Evolutionary conservation across 2,888 invertebrate genomes (phyloP).

Genomic region (Mesoligia furuncula): DNA sequence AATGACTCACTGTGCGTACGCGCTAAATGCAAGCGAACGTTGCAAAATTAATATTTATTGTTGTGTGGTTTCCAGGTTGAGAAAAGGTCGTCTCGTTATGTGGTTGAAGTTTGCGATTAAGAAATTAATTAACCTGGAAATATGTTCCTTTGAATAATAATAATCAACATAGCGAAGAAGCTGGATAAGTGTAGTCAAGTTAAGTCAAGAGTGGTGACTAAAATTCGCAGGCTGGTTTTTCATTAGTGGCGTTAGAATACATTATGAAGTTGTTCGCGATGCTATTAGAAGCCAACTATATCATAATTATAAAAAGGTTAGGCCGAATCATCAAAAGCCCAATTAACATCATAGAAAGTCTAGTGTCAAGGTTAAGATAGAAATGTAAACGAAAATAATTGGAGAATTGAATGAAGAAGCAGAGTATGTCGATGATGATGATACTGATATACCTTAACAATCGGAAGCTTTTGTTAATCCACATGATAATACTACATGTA

Average conservation of each 20-base stretch:
- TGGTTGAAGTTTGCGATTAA: background rate
- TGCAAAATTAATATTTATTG: constrained; percentile 32
- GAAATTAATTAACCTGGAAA: background rate
- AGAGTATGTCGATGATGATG: too few relatives aligned
- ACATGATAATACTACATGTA: background rate
- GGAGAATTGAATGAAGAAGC: background rate
- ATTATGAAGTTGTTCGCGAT: background rate
- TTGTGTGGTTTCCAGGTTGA: constrained; percentile 8
- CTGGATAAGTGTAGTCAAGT: too few relatives aligned
- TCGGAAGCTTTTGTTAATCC: constrained; percentile 4
- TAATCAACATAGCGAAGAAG: too few relatives aligned
- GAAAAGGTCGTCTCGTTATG: constrained; percentile 15
- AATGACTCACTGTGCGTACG: constrained; percentile 45
- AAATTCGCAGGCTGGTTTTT: background rate
- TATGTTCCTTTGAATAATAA: background rate
- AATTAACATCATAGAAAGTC: background rate
- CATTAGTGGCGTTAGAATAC: background rate
- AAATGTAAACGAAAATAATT: background rate
- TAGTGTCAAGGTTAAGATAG: background rate
- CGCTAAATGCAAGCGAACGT: constrained; percentile 25
- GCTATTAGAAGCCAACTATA: background rate
- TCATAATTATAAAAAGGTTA: background rate
- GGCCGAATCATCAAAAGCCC: too few relatives aligned
- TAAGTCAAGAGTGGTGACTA: too few relatives aligned
- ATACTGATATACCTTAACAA: background rate